Evolutionary conservation across 2,888 invertebrate genomes (phyloP).

Genomic region (Julus scandinavius): DNA sequence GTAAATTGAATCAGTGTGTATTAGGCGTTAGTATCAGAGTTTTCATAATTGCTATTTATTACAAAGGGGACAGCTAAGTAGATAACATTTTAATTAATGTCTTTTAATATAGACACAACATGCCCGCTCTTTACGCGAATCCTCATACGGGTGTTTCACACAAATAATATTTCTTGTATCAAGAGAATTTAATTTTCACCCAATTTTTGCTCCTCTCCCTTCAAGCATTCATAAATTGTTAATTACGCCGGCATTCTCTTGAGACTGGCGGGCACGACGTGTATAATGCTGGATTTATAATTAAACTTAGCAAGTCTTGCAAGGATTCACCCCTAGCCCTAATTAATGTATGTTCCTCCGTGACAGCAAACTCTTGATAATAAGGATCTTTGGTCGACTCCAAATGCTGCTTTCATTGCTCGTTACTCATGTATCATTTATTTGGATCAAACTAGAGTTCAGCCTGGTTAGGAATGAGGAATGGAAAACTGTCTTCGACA

Average conservation of each 20-base stretch:
- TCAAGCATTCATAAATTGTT: constrained; percentile 42
- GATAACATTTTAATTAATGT: constrained; percentile 42
- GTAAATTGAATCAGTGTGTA: neutral
- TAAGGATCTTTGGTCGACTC: constrained; percentile 25
- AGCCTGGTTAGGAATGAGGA: neutral
- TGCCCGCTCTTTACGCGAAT: neutral
- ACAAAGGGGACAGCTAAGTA: constrained; percentile 42
- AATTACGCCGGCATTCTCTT: constrained; percentile 14
- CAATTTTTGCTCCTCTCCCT: constrained; percentile 38
- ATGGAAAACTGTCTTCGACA: neutral
- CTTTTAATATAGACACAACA: constrained; percentile 13
- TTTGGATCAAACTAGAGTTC: neutral
- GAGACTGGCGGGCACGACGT: neutral
- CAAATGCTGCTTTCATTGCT: neutral
- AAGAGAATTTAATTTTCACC: constrained; percentile 38
- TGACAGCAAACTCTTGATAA: constrained; percentile 35
- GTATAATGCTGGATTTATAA: constrained; percentile 5
- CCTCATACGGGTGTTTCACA: neutral
- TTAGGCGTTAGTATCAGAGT: constrained; percentile 6
- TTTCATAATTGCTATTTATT: constrained; percentile 21
- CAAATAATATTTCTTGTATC: constrained; percentile 28
- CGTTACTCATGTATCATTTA: neutral
- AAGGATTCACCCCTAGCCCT: constrained; percentile 26
- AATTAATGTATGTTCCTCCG: constrained; percentile 25
- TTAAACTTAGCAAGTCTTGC: constrained; percentile 19